A percentile compares a stretch with the other conserved stretches of the same genome.
Evolutionary conservation across 2,888 invertebrate genomes (phyloP).

Genomic region (Latrodectus elegans): DNA sequence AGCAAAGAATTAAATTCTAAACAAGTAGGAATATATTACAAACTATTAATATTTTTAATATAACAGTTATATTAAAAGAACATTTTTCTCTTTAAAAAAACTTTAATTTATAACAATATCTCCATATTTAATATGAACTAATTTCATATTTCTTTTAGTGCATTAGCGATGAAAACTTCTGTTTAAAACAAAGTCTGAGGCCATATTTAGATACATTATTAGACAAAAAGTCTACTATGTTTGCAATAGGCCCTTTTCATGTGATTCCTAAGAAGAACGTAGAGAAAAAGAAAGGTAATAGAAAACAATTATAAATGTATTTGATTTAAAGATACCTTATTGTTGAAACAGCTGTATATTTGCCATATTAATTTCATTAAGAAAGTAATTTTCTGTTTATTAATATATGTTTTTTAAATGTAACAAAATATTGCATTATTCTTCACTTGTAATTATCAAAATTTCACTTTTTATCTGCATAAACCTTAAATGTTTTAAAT

Average conservation of each 20-base stretch:
- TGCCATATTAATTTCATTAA: too few relatives aligned
- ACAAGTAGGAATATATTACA: slow-evolving; percentile 70
- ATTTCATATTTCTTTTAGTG: slow-evolving; percentile 71
- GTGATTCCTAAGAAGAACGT: slow-evolving; percentile 51
- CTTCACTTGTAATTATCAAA: too few relatives aligned
- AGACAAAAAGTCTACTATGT: slow-evolving; percentile 72
- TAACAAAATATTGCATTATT: too few relatives aligned
- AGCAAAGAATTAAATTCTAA: slow-evolving; percentile 71
- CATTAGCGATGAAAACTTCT: slow-evolving; percentile 72
- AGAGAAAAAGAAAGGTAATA: slow-evolving; percentile 58
- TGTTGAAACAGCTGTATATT: too few relatives aligned
- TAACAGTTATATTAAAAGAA: not conserved
- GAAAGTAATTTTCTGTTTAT: too few relatives aligned
- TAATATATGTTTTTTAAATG: too few relatives aligned
- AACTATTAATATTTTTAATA: not conserved
- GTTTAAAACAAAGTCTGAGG: slow-evolving; percentile 71
- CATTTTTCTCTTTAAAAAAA: not conserved
- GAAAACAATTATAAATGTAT: too few relatives aligned
- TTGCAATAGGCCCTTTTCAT: slow-evolving; percentile 72
- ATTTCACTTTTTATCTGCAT: too few relatives aligned
- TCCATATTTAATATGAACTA: not conserved
- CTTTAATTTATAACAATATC: not conserved
- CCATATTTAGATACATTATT: slow-evolving; percentile 72
- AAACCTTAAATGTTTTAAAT: too few relatives aligned
- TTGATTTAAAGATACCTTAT: too few relatives aligned